Evolutionary conservation across 2,113 vertebrate genomes (phyloP).

Genomic region (Anhinga rufa): DNA sequence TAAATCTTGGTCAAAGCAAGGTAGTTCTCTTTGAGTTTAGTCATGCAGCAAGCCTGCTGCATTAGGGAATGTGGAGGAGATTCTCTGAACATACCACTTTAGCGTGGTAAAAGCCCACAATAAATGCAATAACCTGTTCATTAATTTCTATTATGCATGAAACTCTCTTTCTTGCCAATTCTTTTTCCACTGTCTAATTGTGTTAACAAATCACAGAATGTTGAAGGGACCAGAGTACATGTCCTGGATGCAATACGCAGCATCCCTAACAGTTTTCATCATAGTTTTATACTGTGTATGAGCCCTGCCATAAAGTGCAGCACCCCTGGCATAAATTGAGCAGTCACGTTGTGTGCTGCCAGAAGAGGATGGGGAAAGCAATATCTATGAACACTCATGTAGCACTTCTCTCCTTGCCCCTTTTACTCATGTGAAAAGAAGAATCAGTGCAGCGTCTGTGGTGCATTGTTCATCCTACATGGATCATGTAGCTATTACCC

Average conservation of each 20-base stretch:
- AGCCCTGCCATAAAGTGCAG: not conserved
- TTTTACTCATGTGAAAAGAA: not conserved
- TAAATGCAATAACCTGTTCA: not conserved
- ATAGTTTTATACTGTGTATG: not conserved
- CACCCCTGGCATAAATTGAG: not conserved
- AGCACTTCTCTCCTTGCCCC: not conserved
- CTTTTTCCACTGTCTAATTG: not conserved
- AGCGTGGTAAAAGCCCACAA: not conserved
- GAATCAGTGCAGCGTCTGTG: not conserved
- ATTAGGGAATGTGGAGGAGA: not conserved
- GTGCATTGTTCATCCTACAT: not conserved
- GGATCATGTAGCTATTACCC: not conserved
- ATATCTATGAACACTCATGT: not conserved
- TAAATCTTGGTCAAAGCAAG: not conserved
- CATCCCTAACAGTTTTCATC: not conserved
- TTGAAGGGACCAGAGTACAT: not conserved
- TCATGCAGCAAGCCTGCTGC: not conserved
- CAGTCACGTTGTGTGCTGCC: not conserved
- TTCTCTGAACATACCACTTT: not conserved
- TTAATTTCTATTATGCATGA: not conserved
- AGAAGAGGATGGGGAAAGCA: not conserved
- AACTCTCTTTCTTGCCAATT: not conserved
- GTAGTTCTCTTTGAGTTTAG: not conserved
- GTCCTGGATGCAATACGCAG: not conserved
- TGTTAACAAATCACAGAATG: not conserved